Percentiles rank a stretch among this genome's conserved stretches.
Evolutionary conservation across 1,140 invertebrate genomes (phyloP).

Genomic region (Ips typographus): DNA sequence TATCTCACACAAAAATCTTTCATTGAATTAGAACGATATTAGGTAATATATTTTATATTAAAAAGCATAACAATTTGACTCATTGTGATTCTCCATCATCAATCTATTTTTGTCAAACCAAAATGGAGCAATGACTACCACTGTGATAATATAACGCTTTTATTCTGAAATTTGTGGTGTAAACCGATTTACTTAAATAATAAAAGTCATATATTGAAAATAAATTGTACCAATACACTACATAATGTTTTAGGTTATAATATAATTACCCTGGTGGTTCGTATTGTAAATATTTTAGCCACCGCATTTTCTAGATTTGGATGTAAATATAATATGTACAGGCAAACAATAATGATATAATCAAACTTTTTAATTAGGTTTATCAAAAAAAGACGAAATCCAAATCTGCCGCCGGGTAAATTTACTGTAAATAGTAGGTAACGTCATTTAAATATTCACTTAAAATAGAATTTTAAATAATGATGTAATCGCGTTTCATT

Average conservation of each 20-base stretch:
- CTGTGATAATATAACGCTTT: conserved; percentile 55
- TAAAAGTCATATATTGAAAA: conserved; percentile 41
- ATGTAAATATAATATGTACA: conserved; percentile 1
- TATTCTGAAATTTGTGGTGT: conserved; percentile 51
- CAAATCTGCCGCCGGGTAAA: too few species aligned
- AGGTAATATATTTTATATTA: conserved; percentile 21
- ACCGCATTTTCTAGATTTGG: neutral
- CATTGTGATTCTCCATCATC: conserved; percentile 3
- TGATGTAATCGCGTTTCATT: too few species aligned
- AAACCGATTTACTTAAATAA: conserved; percentile 47
- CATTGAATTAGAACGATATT: conserved; percentile 17
- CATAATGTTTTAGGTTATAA: conserved; percentile 20
- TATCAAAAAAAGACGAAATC: too few species aligned
- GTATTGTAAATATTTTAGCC: neutral
- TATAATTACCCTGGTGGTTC: neutral
- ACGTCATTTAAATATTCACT: too few species aligned
- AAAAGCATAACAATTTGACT: neutral
- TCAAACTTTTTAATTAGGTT: too few species aligned
- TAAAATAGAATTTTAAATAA: too few species aligned
- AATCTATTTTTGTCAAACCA: conserved; percentile 38
- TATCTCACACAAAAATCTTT: conserved; percentile 33
- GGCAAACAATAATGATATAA: neutral
- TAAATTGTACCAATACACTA: conserved; percentile 12
- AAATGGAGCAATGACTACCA: conserved; percentile 55
- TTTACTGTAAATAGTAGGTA: too few species aligned